Percentiles rank a stretch among this genome's conserved stretches.
These are phyloP conservation scores for Chrysochloris asiatica DNA, from an alignment of 2,113 vertebrate genomes.

Conservation along the genomic window DNA sequence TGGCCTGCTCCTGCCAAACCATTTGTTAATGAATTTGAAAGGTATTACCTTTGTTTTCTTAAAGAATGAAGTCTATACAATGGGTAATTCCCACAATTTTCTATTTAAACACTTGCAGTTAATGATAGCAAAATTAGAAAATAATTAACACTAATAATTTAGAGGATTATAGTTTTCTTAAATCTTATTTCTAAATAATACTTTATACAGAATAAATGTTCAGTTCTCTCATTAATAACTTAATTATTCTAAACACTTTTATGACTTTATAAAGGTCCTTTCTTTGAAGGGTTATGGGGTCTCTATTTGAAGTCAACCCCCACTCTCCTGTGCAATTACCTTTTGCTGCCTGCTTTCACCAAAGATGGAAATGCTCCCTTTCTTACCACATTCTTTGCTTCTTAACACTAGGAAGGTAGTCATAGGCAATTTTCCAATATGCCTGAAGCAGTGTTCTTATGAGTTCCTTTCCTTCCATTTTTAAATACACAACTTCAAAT, in stretches of 20 bases:
- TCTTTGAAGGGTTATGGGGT: constrained; percentile 40
- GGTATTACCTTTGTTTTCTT: constrained; percentile 64
- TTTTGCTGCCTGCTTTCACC: background rate
- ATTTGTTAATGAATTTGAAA: constrained; percentile 65
- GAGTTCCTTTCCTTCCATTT: background rate
- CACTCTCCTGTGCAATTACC: background rate
- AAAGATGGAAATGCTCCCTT: background rate
- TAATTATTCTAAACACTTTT: constrained; percentile 57
- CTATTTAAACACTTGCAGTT: constrained; percentile 65
- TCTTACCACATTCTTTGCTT: background rate
- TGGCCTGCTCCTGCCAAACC: constrained; percentile 29
- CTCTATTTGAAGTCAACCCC: constrained; percentile 27
- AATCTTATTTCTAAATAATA: constrained; percentile 42
- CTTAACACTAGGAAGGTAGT: background rate
- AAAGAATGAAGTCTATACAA: constrained; percentile 53
- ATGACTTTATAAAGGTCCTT: constrained; percentile 53
- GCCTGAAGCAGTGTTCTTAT: background rate
- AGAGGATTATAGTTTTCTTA: constrained; percentile 61
- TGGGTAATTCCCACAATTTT: constrained; percentile 61
- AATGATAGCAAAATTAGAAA: constrained; percentile 63
- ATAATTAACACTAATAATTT: constrained; percentile 72
- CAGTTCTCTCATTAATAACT: constrained; percentile 46
- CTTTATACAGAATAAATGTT: constrained; percentile 61
- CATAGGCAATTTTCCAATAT: background rate
- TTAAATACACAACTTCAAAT: background rate